Percentiles rank a stretch among this genome's conserved stretches.
phyloP scores from a whole-genome alignment of 2,888 invertebrate genomes.

The Lordiphosa fenestrarum region DNA sequence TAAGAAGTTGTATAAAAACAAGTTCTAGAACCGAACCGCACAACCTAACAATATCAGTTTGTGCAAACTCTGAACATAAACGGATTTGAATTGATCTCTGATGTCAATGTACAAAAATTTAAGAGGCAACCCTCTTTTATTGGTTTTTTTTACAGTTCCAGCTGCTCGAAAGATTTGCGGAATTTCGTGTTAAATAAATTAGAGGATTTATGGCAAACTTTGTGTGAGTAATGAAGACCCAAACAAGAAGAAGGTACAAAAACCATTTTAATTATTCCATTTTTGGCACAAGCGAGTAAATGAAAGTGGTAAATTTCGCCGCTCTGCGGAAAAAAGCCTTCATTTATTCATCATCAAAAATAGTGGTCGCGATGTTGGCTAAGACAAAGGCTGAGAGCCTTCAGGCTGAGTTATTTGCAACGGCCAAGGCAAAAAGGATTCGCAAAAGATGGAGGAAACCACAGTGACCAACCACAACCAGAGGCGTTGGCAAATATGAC shows the following conservation, averaged over 20 bases:
- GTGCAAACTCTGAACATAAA: too few species aligned
- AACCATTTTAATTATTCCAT: slow-evolving; percentile 60
- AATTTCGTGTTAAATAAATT: slow-evolving; percentile 51
- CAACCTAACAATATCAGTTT: too few species aligned
- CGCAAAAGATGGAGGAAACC: slow-evolving; percentile 30
- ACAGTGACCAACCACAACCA: slow-evolving; percentile 42
- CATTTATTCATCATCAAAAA: slow-evolving; percentile 72
- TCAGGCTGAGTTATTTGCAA: slow-evolving; percentile 55
- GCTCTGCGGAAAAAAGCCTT: slow-evolving; percentile 54
- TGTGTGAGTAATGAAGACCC: slow-evolving; percentile 29
- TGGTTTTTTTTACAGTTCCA: slow-evolving; percentile 30
- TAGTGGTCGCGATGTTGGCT: slow-evolving; percentile 42
- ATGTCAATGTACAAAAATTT: too few species aligned
- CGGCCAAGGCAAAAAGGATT: slow-evolving; percentile 35
- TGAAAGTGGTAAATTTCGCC: slow-evolving; percentile 62
- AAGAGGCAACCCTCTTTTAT: not conserved
- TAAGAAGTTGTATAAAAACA: too few species aligned
- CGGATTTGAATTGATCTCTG: too few species aligned
- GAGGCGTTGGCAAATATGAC: too few species aligned
- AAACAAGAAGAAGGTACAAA: slow-evolving; percentile 6
- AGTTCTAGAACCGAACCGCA: too few species aligned
- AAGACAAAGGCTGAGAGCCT: slow-evolving; percentile 50
- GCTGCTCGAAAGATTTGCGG: slow-evolving; percentile 11
- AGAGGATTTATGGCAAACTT: slow-evolving; percentile 25
- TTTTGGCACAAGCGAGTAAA: slow-evolving; percentile 41